phyloP scores from a whole-genome alignment of 35 echinoderm and acorn worm species.

The Stichopus chloronotus region DNA sequence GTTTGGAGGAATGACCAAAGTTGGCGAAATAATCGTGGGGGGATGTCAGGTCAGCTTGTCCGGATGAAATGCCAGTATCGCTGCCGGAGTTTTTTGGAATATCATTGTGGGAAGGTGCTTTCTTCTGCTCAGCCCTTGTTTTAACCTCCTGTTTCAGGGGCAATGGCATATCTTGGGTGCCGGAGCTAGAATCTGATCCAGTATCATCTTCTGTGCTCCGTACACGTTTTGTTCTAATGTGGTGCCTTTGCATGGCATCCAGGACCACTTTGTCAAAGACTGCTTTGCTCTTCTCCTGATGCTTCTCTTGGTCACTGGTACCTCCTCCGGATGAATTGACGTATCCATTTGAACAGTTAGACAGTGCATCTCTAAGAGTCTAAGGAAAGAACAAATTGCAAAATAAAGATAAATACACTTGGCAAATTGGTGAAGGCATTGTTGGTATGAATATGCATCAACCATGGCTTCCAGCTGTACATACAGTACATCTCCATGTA shows the following conservation, averaged over 20 bases:
- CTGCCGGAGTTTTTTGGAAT: conserved; percentile 12
- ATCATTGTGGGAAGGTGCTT: not conserved
- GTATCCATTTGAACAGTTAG: conserved; percentile 32
- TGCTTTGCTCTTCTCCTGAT: conserved; percentile 13
- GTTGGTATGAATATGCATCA: not conserved
- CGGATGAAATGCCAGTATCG: conserved; percentile 43
- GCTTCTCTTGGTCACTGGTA: not conserved
- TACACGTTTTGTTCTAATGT: conserved; percentile 42
- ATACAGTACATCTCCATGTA: too few relatives aligned
- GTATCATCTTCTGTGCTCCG: conserved; percentile 9
- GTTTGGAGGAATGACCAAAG: not conserved
- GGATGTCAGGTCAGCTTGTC: not conserved
- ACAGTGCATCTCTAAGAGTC: conserved; percentile 14
- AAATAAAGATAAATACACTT: not conserved
- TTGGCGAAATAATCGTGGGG: not conserved
- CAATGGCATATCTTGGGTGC: not conserved
- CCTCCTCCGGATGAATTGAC: not conserved
- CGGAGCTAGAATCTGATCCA: conserved; percentile 48
- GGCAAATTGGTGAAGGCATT: not conserved
- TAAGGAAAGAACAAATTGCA: not conserved
- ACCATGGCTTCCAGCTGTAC: too few relatives aligned
- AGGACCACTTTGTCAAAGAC: conserved; percentile 59
- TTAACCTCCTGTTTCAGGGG: conserved; percentile 10
- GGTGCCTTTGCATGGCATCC: conserved; percentile 47
- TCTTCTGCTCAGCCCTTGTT: not conserved